phyloP scores from a whole-genome alignment of 2,888 invertebrate species.

The Andrena hattorfiana region DNA sequence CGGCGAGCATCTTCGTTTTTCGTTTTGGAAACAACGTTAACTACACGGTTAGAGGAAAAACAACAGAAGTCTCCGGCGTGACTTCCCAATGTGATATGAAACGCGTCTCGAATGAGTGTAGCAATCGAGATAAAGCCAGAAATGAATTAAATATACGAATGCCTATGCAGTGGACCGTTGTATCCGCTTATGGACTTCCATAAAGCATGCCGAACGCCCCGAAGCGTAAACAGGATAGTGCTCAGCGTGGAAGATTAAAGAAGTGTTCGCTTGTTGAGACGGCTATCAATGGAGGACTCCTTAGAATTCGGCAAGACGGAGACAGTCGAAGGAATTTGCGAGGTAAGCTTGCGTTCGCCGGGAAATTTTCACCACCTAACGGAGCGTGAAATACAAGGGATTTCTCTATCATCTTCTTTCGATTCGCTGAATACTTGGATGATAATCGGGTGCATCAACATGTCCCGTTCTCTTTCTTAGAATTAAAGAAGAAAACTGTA shows the following conservation, averaged over 20 bases:
- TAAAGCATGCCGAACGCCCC: constrained; percentile 61
- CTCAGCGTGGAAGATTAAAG: constrained; percentile 41
- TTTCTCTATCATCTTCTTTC: constrained; percentile 50
- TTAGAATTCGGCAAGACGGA: constrained; percentile 12
- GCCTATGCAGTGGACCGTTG: constrained; percentile 67
- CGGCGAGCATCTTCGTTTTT: neutral
- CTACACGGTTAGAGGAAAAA: constrained; percentile 42
- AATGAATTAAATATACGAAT: constrained; percentile 70
- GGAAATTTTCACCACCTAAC: constrained; percentile 45
- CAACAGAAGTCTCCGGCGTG: constrained; percentile 28
- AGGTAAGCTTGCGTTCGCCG: constrained; percentile 28
- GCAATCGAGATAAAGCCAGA: constrained; percentile 56
- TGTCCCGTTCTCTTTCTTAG: neutral
- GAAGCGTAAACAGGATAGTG: constrained; percentile 59
- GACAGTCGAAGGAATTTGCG: constrained; percentile 24
- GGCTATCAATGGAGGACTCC: constrained; percentile 14
- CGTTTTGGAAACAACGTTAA: constrained; percentile 37
- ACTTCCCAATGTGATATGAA: constrained; percentile 43
- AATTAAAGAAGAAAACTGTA: neutral
- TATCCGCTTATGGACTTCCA: constrained; percentile 68
- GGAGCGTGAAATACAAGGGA: constrained; percentile 64
- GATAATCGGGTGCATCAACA: neutral
- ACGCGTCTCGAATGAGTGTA: constrained; percentile 33
- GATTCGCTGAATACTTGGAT: constrained; percentile 24
- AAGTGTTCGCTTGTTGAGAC: constrained; percentile 23